phyloP scores from a whole-genome alignment of 92 coral and sea anemone genomes.

The Zoanthus solanderi region DNA sequence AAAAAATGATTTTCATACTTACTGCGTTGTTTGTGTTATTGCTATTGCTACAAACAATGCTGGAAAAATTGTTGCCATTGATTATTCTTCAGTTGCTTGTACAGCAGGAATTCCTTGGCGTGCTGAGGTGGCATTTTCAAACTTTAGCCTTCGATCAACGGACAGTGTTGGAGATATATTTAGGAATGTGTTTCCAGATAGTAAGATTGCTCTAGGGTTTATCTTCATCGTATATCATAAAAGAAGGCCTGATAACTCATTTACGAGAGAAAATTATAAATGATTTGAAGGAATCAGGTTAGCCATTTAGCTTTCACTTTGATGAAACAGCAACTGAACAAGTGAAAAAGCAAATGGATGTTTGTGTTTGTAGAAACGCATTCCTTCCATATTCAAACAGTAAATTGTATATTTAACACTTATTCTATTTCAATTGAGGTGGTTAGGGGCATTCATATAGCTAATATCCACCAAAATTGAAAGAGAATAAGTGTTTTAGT shows the following conservation, averaged over 20 bases:
- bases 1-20: no score
- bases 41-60: no score
- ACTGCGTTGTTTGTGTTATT: no score
- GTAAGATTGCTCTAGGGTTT: constrained; percentile 48
- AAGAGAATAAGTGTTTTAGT: no score
- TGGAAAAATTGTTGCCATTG: no score
- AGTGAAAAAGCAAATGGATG: constrained; percentile 8
- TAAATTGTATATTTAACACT: no score
- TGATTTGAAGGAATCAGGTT: constrained; percentile 13
- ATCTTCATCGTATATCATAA: constrained; percentile 43
- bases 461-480: no score
- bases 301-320: neutral
- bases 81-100: constrained; percentile 8
- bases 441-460: no score
- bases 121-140: constrained; percentile 59
- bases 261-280: constrained; percentile 43
- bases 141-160: constrained; percentile 54
- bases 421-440: no score
- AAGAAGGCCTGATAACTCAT: constrained; percentile 56
- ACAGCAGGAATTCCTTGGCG: constrained; percentile 54
- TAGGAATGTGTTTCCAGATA: constrained; percentile 55
- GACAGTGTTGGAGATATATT: constrained; percentile 61
- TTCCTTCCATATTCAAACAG: no score
- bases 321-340: neutral
- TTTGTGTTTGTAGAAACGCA: no score